Conservation (phyloP, 2,888 invertebrate species). For the Eupithecia subumbrata region DNA sequence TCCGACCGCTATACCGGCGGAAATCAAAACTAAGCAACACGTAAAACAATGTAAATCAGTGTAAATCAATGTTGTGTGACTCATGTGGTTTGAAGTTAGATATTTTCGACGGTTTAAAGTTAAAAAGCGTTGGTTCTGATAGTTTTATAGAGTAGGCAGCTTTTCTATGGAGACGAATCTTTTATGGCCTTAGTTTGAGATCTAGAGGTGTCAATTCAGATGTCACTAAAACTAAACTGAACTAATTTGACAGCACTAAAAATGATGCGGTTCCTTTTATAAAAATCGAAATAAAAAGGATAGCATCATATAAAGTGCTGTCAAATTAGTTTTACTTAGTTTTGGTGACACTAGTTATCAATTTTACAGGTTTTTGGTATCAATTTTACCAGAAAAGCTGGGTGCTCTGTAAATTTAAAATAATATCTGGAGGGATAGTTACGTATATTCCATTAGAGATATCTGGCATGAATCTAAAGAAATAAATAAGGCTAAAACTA, state of each 20-base stretch:
- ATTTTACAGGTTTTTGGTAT: background rate
- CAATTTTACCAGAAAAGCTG: constrained; percentile 2
- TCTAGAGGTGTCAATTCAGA: background rate
- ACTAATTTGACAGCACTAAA: too few species aligned
- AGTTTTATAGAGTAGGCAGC: background rate
- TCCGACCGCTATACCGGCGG: constrained; percentile 27
- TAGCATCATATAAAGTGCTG: too few species aligned
- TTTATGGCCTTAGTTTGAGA: background rate
- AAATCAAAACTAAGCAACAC: constrained; percentile 2
- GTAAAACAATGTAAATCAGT: constrained; percentile 4
- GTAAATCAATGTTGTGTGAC: background rate
- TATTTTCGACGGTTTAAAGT: background rate
- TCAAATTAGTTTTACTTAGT: too few species aligned
- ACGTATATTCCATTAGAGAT: background rate
- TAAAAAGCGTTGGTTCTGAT: background rate
- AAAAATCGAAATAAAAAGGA: too few species aligned
- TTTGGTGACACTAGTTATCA: background rate
- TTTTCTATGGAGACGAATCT: background rate
- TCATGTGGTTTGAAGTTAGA: background rate
- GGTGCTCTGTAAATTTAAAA: background rate
- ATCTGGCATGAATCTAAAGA: background rate
- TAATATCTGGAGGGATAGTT: background rate
- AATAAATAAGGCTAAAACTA: background rate
- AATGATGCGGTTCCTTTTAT: too few species aligned
- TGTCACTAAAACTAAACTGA: too few species aligned